phyloP scores from a whole-genome alignment of 2,888 invertebrate species.

The Cryptocephalus primarius region DNA sequence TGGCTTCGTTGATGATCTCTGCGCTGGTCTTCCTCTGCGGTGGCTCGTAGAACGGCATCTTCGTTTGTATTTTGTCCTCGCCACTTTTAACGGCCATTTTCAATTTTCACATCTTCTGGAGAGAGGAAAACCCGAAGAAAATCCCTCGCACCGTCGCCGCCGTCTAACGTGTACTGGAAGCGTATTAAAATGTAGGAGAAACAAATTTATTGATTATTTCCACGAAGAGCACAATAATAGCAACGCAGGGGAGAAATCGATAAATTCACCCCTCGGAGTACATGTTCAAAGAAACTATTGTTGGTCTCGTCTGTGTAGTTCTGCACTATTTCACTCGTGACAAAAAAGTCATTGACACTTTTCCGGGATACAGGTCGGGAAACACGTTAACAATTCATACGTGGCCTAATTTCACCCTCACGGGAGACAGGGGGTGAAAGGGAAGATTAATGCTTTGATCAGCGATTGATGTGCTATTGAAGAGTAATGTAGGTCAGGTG shows the following conservation, averaged over 20 bases:
- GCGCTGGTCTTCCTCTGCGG: conserved; percentile 61
- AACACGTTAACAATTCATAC: background rate
- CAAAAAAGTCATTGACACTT: conserved; percentile 13
- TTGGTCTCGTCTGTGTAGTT: no score
- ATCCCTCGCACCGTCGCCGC: background rate
- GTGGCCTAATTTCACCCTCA: background rate
- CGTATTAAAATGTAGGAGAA: conserved; percentile 1
- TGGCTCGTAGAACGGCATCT: conserved; percentile 48
- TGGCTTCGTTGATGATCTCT: conserved; percentile 70
- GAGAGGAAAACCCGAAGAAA: no score
- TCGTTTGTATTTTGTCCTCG: conserved; percentile 13
- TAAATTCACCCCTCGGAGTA: conserved; percentile 1
- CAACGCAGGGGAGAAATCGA: conserved; percentile 21
- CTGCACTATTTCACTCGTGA: no score
- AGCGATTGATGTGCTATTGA: no score
- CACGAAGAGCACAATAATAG: conserved; percentile 19
- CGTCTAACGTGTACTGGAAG: no score
- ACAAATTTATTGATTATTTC: conserved; percentile 30
- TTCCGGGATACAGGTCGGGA: background rate
- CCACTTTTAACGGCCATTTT: conserved; percentile 16
- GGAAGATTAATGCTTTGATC: no score
- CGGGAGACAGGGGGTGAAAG: no score
- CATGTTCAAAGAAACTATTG: no score
- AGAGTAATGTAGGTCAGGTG: no score
- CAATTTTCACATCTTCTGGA: background rate